Percentiles rank a stretch among this genome's conserved stretches.
phyloP scores from a whole-genome alignment of 2,797 vertebrate species.

The Pseudochirops corinnae region DNA sequence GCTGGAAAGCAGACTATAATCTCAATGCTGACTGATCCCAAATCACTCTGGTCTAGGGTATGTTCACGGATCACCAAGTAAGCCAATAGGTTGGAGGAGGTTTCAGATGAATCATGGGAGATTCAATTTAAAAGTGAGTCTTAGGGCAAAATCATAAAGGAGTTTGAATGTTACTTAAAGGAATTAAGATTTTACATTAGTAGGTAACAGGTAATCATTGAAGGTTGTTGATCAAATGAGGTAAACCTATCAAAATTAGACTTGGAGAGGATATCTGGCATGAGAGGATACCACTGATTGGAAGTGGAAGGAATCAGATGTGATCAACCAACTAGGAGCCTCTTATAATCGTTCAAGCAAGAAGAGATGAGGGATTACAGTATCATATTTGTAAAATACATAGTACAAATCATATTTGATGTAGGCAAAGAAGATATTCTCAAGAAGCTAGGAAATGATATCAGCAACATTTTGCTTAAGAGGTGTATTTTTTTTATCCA shows the following conservation, averaged over 20 bases:
- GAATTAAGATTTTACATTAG: not conserved
- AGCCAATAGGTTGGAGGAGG: not conserved
- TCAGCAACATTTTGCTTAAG: constrained; percentile 28
- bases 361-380: constrained; percentile 11
- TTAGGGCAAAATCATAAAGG: not conserved
- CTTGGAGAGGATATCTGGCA: not conserved
- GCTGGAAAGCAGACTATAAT: not conserved
- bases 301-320: not conserved
- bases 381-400: not conserved
- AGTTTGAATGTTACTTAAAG: not conserved
- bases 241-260: not conserved
- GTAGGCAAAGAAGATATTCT: not conserved
- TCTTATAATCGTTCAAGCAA: not conserved
- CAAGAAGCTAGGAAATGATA: constrained; percentile 33
- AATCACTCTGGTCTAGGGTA: not conserved
- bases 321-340: not conserved
- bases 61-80: not conserved
- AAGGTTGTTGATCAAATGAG: not conserved
- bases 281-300: not conserved
- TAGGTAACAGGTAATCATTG: not conserved
- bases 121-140: not conserved
- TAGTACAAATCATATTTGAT: constrained; percentile 40
- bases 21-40: not conserved
- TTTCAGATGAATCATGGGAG: not conserved
- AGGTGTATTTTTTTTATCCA: constrained; percentile 19